phyloP scores from a whole-genome alignment of 1,140 invertebrate species.

The Ostrea edulis region DNA sequence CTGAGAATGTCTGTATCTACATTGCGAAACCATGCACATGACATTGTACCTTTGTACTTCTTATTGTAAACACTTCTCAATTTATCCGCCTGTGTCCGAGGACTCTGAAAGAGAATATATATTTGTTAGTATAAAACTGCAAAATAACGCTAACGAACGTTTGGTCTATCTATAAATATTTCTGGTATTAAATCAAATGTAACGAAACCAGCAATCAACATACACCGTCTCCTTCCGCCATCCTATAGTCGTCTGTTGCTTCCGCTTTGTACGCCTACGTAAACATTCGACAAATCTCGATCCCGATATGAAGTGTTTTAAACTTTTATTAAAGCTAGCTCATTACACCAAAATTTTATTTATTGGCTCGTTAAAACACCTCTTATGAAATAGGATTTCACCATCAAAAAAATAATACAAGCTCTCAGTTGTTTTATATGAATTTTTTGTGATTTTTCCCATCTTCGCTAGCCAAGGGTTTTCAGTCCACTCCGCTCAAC shows the following conservation, averaged over 20 bases:
- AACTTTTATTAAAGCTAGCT: neutral
- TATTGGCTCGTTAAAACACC: no score
- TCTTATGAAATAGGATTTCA: no score
- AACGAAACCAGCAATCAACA: neutral
- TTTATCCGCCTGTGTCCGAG: constrained; percentile 25
- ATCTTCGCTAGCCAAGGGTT: no score
- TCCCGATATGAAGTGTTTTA: neutral
- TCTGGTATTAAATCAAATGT: neutral
- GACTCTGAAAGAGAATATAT: constrained; percentile 35
- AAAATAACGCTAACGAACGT: neutral
- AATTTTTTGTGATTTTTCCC: no score
- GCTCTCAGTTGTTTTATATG: no score
- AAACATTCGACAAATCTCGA: neutral
- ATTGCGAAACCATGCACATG: no score
- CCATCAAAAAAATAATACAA: no score
- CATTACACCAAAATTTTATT: no score
- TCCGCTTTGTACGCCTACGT: neutral
- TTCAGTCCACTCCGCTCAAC: no score
- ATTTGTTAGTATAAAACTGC: neutral
- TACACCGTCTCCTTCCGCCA: constrained; percentile 53
- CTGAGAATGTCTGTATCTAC: no score
- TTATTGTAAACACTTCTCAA: constrained; percentile 31
- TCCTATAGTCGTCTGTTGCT: constrained; percentile 48
- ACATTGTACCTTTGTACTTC: constrained; percentile 41
- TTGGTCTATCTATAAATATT: neutral